Percentiles rank a stretch among this genome's conserved stretches.
Evolutionary conservation across 2,797 vertebrate genomes (phyloP).

Genomic region (Sebastes hopkinsi): DNA sequence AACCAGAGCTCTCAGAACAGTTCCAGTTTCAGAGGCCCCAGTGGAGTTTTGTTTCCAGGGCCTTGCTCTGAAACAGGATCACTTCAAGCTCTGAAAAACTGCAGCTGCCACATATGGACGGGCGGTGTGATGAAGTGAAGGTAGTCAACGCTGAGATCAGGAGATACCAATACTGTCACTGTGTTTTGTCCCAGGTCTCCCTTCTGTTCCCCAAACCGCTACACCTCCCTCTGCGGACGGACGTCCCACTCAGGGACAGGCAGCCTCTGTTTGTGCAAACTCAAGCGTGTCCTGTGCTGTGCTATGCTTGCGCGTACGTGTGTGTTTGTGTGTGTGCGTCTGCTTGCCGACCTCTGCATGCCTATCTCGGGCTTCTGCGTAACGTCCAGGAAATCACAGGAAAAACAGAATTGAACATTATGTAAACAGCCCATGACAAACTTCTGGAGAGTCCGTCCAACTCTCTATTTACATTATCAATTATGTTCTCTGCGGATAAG

Average conservation of each 20-base stretch:
- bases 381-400: conserved; percentile 82
- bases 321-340: conserved; percentile 35
- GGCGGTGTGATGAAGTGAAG: conserved; percentile 15
- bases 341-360: conserved; percentile 68
- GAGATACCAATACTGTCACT: conserved; percentile 36
- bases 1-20: conserved; percentile 6
- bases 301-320: conserved; percentile 8
- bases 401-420: conserved; percentile 81
- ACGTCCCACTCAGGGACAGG: conserved; percentile 71
- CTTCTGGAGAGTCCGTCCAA: conserved; percentile 75
- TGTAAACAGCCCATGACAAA: conserved; percentile 82
- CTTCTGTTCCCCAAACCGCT: conserved; percentile 31
- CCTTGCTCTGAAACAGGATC: not conserved
- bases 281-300: conserved; percentile 73
- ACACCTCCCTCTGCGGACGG: conserved; percentile 50
- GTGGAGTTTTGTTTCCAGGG: not conserved
- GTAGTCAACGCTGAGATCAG: conserved; percentile 39
- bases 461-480: conserved; percentile 82
- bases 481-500: conserved; percentile 76
- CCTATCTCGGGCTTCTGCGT: conserved; percentile 76
- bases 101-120: not conserved
- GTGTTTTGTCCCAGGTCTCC: conserved; percentile 50
- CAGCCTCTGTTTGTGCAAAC: conserved; percentile 82
- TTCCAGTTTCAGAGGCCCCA: conserved; percentile 11
- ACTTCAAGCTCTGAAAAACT: not conserved